These are phyloP conservation scores for Xenopus petersii DNA, from an alignment of 2,797 vertebrate species.

Conservation along the genomic window DNA sequence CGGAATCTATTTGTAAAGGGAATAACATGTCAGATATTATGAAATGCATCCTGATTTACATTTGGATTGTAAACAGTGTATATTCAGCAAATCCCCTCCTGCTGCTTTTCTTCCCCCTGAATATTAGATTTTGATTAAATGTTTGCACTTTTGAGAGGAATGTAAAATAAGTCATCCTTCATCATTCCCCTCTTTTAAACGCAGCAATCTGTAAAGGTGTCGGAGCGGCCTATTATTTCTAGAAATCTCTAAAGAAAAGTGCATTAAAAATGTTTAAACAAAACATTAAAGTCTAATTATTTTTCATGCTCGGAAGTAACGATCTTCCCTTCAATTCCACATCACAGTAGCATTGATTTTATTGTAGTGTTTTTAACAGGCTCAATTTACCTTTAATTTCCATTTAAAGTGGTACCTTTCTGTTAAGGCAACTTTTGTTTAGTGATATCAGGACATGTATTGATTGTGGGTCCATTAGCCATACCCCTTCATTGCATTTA, in stretches of 20 bases:
- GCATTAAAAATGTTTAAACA: no score
- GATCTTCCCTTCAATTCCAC: no score
- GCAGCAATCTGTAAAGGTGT: no score
- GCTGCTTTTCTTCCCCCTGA: constrained; percentile 28
- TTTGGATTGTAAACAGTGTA: constrained; percentile 6
- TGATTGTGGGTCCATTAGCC: background rate
- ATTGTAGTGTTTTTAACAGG: background rate
- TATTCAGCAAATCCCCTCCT: constrained; percentile 9
- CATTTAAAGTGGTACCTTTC: background rate
- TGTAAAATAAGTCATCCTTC: constrained; percentile 15
- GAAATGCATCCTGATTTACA: constrained; percentile 1
- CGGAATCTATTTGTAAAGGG: no score
- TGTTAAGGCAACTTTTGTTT: background rate
- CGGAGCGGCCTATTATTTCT: no score
- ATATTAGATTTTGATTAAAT: constrained; percentile 24
- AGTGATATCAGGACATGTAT: background rate
- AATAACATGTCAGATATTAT: no score
- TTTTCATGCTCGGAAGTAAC: no score
- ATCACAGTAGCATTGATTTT: no score
- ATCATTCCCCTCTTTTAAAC: no score
- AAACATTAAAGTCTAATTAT: no score
- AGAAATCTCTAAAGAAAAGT: no score
- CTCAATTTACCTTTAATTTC: background rate
- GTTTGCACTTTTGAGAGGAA: constrained; percentile 14
- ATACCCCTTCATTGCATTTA: background rate